Conservation (phyloP, 2,113 vertebrate species). For the Dasyprocta punctata region DNA sequence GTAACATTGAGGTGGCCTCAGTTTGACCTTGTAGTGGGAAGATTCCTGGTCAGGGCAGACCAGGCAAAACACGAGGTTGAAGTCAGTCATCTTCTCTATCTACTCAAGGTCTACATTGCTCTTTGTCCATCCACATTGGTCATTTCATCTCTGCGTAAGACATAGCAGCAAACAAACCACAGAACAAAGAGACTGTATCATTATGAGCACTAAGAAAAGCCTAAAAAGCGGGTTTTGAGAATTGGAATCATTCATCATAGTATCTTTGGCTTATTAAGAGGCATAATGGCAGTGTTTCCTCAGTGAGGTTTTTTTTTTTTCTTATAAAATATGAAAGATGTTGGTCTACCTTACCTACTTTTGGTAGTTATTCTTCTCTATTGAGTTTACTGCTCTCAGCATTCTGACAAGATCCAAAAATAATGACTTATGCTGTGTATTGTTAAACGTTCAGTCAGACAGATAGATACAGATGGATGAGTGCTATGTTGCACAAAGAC, state of each 20-base stretch:
- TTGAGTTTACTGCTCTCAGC: conserved; percentile 43
- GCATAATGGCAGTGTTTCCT: conserved; percentile 40
- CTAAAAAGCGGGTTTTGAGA: background rate
- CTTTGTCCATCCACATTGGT: background rate
- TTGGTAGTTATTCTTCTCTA: conserved; percentile 1
- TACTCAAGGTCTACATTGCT: background rate
- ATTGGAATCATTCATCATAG: background rate
- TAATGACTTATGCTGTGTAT: conserved; percentile 61
- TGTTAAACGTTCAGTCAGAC: conserved; percentile 53
- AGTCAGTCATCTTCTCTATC: background rate
- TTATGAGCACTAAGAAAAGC: background rate
- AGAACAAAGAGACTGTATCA: background rate
- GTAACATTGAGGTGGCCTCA: background rate
- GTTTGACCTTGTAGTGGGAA: background rate
- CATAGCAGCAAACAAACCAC: background rate
- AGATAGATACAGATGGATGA: conserved; percentile 74
- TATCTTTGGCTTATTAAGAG: background rate
- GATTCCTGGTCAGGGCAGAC: background rate
- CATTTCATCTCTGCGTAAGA: background rate
- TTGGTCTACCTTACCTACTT: background rate
- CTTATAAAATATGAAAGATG: background rate
- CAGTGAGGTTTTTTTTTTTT: background rate
- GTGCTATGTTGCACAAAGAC: conserved; percentile 58
- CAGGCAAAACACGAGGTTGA: background rate
- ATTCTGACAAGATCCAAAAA: conserved; percentile 61